phyloP scores from a whole-genome alignment of 2,113 vertebrate species.

The Choloepus hoffmanni region DNA sequence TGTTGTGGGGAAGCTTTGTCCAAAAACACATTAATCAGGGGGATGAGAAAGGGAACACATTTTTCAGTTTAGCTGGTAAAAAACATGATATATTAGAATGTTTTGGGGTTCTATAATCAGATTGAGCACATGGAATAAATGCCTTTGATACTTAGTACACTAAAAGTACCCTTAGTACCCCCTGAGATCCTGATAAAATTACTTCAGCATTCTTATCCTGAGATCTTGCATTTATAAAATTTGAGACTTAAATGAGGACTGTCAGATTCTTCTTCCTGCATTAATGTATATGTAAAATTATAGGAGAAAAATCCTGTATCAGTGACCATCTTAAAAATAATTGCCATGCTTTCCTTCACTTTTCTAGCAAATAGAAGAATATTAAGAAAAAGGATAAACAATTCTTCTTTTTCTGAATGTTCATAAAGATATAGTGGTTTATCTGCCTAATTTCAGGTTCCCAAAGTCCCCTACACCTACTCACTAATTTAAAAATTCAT shows the following conservation, averaged over 20 bases:
- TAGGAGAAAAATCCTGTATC: neutral
- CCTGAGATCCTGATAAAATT: neutral
- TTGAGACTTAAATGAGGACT: neutral
- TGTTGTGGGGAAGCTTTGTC: constrained; percentile 23
- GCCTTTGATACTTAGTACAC: neutral
- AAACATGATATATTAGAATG: neutral
- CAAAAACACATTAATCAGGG: neutral
- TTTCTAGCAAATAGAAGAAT: neutral
- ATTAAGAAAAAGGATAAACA: neutral
- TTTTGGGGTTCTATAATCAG: neutral
- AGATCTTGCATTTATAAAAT: neutral
- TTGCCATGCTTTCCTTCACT: neutral
- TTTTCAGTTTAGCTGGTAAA: neutral
- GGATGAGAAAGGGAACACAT: neutral
- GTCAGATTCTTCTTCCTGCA: neutral
- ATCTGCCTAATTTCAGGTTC: neutral
- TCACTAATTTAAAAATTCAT: neutral
- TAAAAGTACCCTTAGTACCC: neutral
- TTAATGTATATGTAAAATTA: neutral
- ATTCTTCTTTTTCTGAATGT: neutral
- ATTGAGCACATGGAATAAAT: neutral
- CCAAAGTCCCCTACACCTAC: neutral
- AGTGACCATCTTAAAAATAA: neutral
- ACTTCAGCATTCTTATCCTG: neutral
- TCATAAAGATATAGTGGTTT: neutral